Percentiles rank a stretch among this genome's conserved stretches.
These are phyloP conservation scores for Syngnathoides biaculeatus DNA, from an alignment of 2,113 vertebrate species.

Conservation along the genomic window DNA sequence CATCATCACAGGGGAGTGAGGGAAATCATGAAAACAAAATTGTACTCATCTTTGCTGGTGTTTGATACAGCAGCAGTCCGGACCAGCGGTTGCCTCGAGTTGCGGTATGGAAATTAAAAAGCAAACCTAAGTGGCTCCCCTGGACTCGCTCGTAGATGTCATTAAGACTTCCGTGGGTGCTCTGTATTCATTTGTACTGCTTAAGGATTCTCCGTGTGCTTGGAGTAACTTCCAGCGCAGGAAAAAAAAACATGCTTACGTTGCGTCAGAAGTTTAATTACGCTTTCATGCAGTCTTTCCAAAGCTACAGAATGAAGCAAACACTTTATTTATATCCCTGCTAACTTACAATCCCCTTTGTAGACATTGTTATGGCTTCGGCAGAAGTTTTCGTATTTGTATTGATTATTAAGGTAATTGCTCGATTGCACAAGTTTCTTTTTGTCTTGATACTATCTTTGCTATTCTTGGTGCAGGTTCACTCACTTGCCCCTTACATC, in stretches of 20 bases:
- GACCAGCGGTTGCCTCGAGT: not conserved
- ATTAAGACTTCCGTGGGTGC: constrained; percentile 17
- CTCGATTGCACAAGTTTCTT: too few species aligned
- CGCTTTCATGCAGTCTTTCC: not conserved
- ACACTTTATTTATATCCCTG: not conserved
- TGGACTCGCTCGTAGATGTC: constrained; percentile 2
- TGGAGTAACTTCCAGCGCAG: not conserved
- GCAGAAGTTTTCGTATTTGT: not conserved
- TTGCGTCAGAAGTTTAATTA: constrained; percentile 2
- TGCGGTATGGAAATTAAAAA: constrained; percentile 18
- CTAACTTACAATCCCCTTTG: not conserved
- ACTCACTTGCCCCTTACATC: constrained; percentile 4
- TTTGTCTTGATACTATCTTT: not conserved
- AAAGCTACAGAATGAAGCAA: not conserved
- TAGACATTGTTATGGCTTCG: not conserved
- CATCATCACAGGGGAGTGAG: not conserved
- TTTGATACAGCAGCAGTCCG: not conserved
- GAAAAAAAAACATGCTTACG: not conserved
- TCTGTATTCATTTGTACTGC: constrained; percentile 12
- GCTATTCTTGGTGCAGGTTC: not conserved
- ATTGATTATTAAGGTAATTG: not conserved
- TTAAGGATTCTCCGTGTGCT: constrained; percentile 2
- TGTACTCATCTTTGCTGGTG: not conserved
- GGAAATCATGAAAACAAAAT: not conserved
- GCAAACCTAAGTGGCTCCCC: not conserved